Evolutionary conservation across 1,140 invertebrate species (phyloP), one percentile per base, ranked within the genome.

Genomic region (Antheraea pernyi): DNA sequence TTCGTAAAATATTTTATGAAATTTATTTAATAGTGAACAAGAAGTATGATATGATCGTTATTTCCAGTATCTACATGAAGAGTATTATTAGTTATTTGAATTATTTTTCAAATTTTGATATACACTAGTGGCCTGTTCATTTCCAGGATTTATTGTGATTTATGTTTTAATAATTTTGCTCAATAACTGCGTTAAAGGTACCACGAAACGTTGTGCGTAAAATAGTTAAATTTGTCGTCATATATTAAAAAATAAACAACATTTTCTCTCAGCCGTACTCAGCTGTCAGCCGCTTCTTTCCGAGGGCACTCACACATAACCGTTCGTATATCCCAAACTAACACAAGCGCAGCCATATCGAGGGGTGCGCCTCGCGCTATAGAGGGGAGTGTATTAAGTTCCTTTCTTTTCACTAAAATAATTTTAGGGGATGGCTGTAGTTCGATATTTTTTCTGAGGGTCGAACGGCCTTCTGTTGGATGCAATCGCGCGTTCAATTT

Each of bases 361-460:
- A 84, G 86, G 88, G 88, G 89, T 89, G 89, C 87, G 88, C 80
- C 74, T 81, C 85, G 80, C 76, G 80, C 82, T 77, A 75, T 78
- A 83, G 89, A 84, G 89, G 86, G 88, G 86, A 87, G 80, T 92
- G 88, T 92, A 92, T 92, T 91, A 92, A 91, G 89, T 92, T 91
- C 88, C 89, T 91, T 91, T 91, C 89, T 91, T 91, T 91, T 89
- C 89, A 89, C 89, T 91, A 91, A 91, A 91, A 91, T 91, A 89
- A 91, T 91, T 91, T 91, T 91, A 91, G 88, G 89, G 90, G 90
- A 83, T 89, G 87, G 85, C 86, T 92, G 82, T 86, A 89, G 86
- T 91, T 89, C 80, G 81, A 89, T 89, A 90, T 91, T 89, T 91
- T 91, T 91, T 85, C 79, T 66, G 74, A 84, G 84, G 79, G 80